Base-by-base conservation (phyloP, 2,113 vertebrate species). In the Trochalopteron elliotii region DNA sequence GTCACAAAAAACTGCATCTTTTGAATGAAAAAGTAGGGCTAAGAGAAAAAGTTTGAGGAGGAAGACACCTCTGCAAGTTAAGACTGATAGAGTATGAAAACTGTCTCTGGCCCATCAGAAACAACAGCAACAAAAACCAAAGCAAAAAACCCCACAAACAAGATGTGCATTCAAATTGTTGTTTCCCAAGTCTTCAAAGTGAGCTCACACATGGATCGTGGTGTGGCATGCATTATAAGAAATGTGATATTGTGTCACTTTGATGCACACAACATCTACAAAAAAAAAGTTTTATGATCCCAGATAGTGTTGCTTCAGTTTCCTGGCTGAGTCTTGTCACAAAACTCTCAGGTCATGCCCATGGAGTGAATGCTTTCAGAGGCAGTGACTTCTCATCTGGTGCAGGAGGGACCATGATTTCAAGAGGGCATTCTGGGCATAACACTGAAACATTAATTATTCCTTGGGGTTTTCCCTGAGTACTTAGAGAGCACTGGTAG, bases 201-300 rank as follows among this genome's bases (percentile, higher is more conserved):
- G 63, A 69, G 52, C 57, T 85, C 12, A 2, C 31, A 4, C 17
- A 35, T 47, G 44, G 42, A 31, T 11, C 17, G 14, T 0, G 0
- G 39, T 12, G 52, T 22, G 56, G 27, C 35, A 45, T 16, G 10
- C 60, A 67, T 40, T 37, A 6, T 33, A 37, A 59, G 59, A 81
- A 89, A 71, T 52, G 28, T 23, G 53, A 17, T 31, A 39, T 6
- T 21, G 52, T 87, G 37, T 49, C n/a, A 13, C 13, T 75, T 78
- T 23, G 49, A 42, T 85, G 30, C 14, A 18, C 7, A 5, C 7
- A 24, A 12, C 77, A 15, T 44, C 24, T 5, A 55, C 20, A 21
- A 45, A 20, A 77, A 61, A 37, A 56, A 12, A 14, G 3, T 22
- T 40, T 50, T 52, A 50, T 5, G 3, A 28, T 84, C 39, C 22